Percentiles rank a stretch among this genome's conserved stretches.
phyloP scores from a whole-genome alignment of 2,888 invertebrate species.

The Ochlodes sylvanus region DNA sequence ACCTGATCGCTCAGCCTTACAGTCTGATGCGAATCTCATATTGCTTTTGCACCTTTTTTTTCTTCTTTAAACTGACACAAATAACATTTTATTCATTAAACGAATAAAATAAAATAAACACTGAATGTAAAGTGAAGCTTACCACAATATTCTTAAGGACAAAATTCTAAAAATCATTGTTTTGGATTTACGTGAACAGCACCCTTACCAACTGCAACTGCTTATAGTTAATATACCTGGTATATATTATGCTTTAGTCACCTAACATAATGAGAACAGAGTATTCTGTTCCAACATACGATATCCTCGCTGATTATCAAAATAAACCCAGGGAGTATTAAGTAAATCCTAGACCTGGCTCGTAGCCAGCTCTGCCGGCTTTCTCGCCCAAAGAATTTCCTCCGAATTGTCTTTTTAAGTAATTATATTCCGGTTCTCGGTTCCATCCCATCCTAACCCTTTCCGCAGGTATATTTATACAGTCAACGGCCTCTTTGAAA shows the following conservation, averaged over 20 bases:
- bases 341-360: slow-evolving; percentile 8
- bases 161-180: too few relatives aligned
- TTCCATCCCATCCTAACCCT: slow-evolving; percentile 3
- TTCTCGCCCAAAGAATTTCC: slow-evolving; percentile 4
- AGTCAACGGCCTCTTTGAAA: background rate
- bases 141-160: too few relatives aligned
- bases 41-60: background rate
- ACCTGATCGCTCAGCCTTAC: too few relatives aligned
- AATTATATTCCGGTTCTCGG: slow-evolving; percentile 4
- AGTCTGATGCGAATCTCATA: background rate
- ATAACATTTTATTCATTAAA: too few relatives aligned
- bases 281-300: background rate
- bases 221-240: too few relatives aligned
- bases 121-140: too few relatives aligned
- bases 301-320: slow-evolving; percentile 8
- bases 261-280: background rate
- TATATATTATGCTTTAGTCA: too few relatives aligned
- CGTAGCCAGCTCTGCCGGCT: slow-evolving; percentile 3
- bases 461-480: background rate
- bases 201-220: too few relatives aligned
- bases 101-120: too few relatives aligned
- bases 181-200: too few relatives aligned
- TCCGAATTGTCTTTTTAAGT: slow-evolving; percentile 3
- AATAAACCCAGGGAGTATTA: slow-evolving; percentile 15
- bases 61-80: too few relatives aligned